Evolutionary conservation across 2,797 vertebrate species (phyloP).

Genomic region (Clarias pachynema): DNA sequence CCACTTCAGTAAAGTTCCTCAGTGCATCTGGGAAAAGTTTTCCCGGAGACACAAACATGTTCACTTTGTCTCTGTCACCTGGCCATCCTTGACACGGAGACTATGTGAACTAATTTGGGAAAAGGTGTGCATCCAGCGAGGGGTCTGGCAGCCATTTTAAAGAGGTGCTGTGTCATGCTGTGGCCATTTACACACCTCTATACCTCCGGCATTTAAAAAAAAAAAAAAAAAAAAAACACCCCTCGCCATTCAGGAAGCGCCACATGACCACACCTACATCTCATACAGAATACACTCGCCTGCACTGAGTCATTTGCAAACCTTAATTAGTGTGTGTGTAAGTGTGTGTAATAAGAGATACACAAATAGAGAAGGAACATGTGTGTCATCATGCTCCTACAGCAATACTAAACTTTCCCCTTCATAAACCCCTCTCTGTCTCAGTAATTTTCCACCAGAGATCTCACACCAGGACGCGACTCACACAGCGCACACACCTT

Average conservation of each 20-base stretch:
- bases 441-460: constrained; percentile 41
- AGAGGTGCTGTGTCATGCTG: constrained; percentile 53
- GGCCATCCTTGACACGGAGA: background rate
- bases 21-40: constrained; percentile 42
- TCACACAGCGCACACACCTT: constrained; percentile 11
- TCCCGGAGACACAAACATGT: background rate
- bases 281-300: background rate
- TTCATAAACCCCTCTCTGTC: background rate
- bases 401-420: constrained; percentile 6
- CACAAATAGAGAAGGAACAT: background rate
- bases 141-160: constrained; percentile 47
- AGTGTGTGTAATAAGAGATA: background rate
- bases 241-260: background rate
- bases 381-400: constrained; percentile 5
- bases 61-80: no score
- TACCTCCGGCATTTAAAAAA: background rate
- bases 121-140: background rate
- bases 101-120: background rate
- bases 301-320: constrained; percentile 8
- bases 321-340: background rate
- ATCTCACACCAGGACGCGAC: background rate
- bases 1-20: background rate
- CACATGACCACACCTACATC: background rate
- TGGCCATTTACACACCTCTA: constrained; percentile 22
- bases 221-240: background rate